A percentile compares a stretch with the other conserved stretches of the same genome.
phyloP scores from a whole-genome alignment of 2,888 invertebrate species.

The Hesperia comma region DNA sequence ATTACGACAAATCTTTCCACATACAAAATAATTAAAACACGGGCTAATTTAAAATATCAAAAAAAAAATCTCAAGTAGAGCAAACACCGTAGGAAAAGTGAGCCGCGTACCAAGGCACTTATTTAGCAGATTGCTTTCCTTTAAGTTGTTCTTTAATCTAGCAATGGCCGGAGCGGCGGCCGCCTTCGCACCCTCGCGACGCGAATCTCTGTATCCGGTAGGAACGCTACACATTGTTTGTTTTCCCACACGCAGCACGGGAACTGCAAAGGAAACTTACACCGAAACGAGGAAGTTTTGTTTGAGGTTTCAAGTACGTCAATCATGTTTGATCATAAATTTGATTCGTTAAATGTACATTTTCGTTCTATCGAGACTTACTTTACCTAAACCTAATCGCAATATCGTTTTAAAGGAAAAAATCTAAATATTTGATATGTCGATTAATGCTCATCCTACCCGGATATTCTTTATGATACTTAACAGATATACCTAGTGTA shows the following conservation, averaged over 20 bases:
- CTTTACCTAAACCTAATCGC: no score
- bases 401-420: no score
- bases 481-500: neutral
- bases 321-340: slow-evolving; percentile 3
- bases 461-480: neutral
- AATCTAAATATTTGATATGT: neutral
- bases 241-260: slow-evolving; percentile 33
- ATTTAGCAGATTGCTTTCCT: slow-evolving; percentile 84
- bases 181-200: slow-evolving; percentile 43
- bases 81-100: slow-evolving; percentile 47
- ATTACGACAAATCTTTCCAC: no score
- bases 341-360: neutral
- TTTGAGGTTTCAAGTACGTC: slow-evolving; percentile 24
- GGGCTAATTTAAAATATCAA: no score
- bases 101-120: slow-evolving; percentile 63
- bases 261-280: slow-evolving; percentile 28
- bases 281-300: slow-evolving; percentile 13
- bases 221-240: slow-evolving; percentile 34
- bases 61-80: slow-evolving; percentile 56
- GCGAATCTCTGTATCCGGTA: slow-evolving; percentile 36
- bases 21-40: no score
- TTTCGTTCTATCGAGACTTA: no score
- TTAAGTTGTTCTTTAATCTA: slow-evolving; percentile 83
- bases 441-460: neutral
- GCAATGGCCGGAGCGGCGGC: slow-evolving; percentile 59